These are phyloP conservation scores for Amblyjoppa proteus DNA, from an alignment of 2,888 invertebrate species.

Conservation along the genomic window DNA sequence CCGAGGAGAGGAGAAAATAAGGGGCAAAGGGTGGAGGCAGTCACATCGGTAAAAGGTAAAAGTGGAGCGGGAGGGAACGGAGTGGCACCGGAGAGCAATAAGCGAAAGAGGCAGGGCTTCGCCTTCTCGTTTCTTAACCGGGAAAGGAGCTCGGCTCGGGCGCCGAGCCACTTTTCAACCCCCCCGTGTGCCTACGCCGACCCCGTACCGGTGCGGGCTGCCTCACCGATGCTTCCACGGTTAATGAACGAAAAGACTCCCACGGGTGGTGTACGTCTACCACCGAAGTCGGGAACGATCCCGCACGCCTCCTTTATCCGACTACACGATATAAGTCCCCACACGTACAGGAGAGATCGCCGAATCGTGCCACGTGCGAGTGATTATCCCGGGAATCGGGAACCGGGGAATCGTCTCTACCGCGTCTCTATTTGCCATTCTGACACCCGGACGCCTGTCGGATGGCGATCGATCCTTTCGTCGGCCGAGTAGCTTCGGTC, in stretches of 20 bases:
- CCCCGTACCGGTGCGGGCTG: background rate
- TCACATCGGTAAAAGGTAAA: constrained; percentile 44
- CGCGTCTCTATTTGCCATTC: background rate
- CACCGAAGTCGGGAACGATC: constrained; percentile 59
- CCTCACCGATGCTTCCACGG: constrained; percentile 50
- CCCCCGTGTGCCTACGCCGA: constrained; percentile 9
- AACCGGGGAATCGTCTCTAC: constrained; percentile 12
- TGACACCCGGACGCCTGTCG: background rate
- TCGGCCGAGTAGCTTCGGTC: background rate
- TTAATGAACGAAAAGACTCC: constrained; percentile 76
- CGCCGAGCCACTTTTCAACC: constrained; percentile 62
- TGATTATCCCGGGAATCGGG: constrained; percentile 29
- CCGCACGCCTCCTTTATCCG: constrained; percentile 8
- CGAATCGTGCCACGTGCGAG: constrained; percentile 40
- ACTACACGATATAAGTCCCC: constrained; percentile 2
- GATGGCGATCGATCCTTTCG: background rate
- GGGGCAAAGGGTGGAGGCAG: constrained; percentile 42
- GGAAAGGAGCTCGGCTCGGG: constrained; percentile 34
- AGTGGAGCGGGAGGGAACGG: constrained; percentile 8
- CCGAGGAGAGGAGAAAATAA: constrained; percentile 12
- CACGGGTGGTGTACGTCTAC: constrained; percentile 62
- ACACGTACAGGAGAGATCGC: background rate
- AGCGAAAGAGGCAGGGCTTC: constrained; percentile 58
- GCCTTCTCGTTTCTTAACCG: constrained; percentile 61
- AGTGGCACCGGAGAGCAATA: constrained; percentile 65